Evolutionary conservation across 2,113 vertebrate genomes (phyloP), one percentile per base, ranked within the genome.

Genomic region (Sinocyclocheilus maitianheensis): DNA sequence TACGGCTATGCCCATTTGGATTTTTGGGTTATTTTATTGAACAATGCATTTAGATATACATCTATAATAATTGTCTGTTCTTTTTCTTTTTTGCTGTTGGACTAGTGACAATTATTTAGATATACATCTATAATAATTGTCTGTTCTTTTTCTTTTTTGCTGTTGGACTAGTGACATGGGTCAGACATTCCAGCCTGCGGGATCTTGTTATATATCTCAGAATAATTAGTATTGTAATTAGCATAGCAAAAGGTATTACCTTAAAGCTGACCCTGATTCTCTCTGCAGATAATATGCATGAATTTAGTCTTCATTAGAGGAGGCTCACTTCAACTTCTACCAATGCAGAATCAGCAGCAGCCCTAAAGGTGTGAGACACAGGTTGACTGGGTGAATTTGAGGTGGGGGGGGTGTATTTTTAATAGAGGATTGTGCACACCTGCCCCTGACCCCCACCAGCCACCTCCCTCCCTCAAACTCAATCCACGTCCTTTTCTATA

Each of bases 401-500:
- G 2, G 5, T 3, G 51, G 65, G 8, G 16, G 14, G 9, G n/a
- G 58, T 40, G 69, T 40, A 34, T 65, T 58, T 89, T 84, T 88
- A 87, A 89, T 90, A 74, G 79, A 86, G 87, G 81, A 86, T 60
- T 46, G 71, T 86, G 84, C n/a, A 24, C 37, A n/a, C 85, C 60
- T 89, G 6, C 40, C 74, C 62, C 83, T 76, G 77, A 76, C 74
- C 48, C 10, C 48, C 24, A 2, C 3, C 51, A 30, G 69, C 26
- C 22, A 81, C 89, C 51, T 82, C 71, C 76, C 43, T 58, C 67
- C 51, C 48, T 58, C 34, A 24, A 58, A 58, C 69, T 74, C 65
- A 72, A 87, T 84, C 76, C 34, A 5, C 86, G 77, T 86, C 91
- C 89, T 91, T 92, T 90, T 91, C 90, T 91, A 90, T 90, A 90